phyloP scores from a whole-genome alignment of 2,888 invertebrate genomes.

The Ectemnius continuus region DNA sequence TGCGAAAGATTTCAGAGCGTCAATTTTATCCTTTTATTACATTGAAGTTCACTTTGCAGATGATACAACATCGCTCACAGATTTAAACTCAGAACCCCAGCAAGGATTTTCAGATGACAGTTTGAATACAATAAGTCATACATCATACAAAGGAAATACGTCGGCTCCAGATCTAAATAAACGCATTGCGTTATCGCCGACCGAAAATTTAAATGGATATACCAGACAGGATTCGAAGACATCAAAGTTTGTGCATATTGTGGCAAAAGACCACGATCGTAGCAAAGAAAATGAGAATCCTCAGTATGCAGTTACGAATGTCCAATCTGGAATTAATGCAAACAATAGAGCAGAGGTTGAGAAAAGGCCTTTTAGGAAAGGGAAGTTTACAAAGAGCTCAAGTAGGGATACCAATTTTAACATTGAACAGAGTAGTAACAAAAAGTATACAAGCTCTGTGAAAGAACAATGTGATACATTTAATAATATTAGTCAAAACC shows the following conservation, averaged over 20 bases:
- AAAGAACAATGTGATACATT: no score
- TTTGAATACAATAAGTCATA: constrained; percentile 1
- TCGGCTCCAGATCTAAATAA: constrained; percentile 43
- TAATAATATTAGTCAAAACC: no score
- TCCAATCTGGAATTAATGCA: no score
- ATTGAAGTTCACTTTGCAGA: background rate
- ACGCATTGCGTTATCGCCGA: constrained; percentile 38
- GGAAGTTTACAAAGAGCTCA: background rate
- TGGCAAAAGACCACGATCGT: background rate
- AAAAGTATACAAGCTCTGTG: no score
- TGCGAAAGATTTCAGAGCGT: constrained; percentile 17
- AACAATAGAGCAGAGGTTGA: background rate
- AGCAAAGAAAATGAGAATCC: constrained; percentile 36
- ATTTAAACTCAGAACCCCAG: background rate
- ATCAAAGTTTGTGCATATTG: background rate
- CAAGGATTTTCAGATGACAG: constrained; percentile 22
- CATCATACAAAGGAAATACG: background rate
- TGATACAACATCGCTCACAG: background rate
- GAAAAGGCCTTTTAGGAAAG: background rate
- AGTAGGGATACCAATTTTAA: constrained; percentile 41
- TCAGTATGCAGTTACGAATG: constrained; percentile 9
- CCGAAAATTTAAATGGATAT: background rate
- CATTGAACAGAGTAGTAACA: constrained; percentile 10
- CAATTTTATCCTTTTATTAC: background rate
- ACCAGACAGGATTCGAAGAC: background rate